Base-by-base conservation (phyloP, 2,797 vertebrate species). In the Macropus fuliginosus region DNA sequence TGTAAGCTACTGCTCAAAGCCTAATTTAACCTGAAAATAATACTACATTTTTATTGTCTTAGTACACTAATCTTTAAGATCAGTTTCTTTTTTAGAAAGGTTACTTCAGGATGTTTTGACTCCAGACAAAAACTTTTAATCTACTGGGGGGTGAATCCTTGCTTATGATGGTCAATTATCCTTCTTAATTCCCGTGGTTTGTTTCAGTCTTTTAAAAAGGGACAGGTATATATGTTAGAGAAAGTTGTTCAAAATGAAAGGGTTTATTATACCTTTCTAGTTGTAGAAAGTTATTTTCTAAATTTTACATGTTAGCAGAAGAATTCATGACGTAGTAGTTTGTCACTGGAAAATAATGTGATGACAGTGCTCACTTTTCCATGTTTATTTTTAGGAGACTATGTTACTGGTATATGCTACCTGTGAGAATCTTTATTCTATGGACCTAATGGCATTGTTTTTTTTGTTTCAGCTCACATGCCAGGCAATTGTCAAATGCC, bases 301-400 rank as follows among this genome's bases (percentile, higher is more conserved):
- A 46, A 50, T 95, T 96, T 91, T 87, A 97, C 93, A 93, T 92
- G 59, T 91, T 93, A 91, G 91, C 91, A 66, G 95, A 97, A 91
- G 94, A 97, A 91, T 94, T 96, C 96, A 93, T 56, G 74, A 91
- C 90, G 55, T 94, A 92, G n/a, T 96, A 90, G 96, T 92, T 57
- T 94, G 55, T 93, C 93, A 27, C 28, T 94, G 40, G n/a, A 81
- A 93, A 92, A 94, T 91, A 12, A 24, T 59, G 54, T 81, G 29
- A 97, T 96, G 40, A 87, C 74, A 91, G 56, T 93, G 6, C 97
- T 96, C 96, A 55, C 93, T 91, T 97, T 94, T 54, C 57, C n/a
- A 54, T 93, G 24, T 92, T 2, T 96, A 27, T 97, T 96, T 98
- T 97, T 93, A 97, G 96, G 96, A 95, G 95, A 97, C 57, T 96